Percentiles rank a stretch among this genome's conserved stretches.
phyloP scores from a whole-genome alignment of 2,113 vertebrate genomes.

The Benitochromis conjunctus region DNA sequence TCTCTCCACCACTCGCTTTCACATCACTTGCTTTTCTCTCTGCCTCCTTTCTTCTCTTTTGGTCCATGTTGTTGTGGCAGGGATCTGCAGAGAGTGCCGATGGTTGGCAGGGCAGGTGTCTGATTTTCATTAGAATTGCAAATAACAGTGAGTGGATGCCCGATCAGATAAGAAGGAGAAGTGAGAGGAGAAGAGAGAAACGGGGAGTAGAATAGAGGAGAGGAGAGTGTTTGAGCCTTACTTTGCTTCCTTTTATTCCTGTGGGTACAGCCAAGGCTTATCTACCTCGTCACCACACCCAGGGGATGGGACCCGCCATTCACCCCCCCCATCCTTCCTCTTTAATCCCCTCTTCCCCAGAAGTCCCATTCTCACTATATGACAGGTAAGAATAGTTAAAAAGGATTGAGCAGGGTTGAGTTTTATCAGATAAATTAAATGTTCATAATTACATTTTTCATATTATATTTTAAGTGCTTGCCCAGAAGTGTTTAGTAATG shows the following conservation, averaged over 20 bases:
- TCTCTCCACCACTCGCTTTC: constrained; percentile 49
- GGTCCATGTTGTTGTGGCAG: constrained; percentile 53
- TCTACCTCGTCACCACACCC: constrained; percentile 27
- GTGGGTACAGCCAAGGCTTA: constrained; percentile 27
- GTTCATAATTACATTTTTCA: neutral
- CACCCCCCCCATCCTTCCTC: neutral
- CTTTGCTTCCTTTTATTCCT: constrained; percentile 41
- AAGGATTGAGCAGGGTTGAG: neutral
- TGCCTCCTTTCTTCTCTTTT: constrained; percentile 29
- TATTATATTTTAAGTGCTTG: neutral
- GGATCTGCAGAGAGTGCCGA: constrained; percentile 72
- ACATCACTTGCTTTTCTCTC: constrained; percentile 31
- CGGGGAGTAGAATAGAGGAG: neutral
- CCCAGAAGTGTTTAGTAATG: neutral
- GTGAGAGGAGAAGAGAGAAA: neutral
- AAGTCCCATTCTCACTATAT: neutral
- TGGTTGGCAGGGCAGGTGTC: constrained; percentile 85
- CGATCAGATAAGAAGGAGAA: constrained; percentile 81
- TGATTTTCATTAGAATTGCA: constrained; percentile 94
- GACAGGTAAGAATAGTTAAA: neutral
- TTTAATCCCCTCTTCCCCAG: neutral
- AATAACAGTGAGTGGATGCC: constrained; percentile 78
- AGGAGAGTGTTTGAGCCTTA: constrained; percentile 32
- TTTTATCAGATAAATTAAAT: neutral
- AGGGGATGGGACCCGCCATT: constrained; percentile 10